Conservation (phyloP, 2,113 vertebrate genomes). For the Nesoenas mayeri region DNA sequence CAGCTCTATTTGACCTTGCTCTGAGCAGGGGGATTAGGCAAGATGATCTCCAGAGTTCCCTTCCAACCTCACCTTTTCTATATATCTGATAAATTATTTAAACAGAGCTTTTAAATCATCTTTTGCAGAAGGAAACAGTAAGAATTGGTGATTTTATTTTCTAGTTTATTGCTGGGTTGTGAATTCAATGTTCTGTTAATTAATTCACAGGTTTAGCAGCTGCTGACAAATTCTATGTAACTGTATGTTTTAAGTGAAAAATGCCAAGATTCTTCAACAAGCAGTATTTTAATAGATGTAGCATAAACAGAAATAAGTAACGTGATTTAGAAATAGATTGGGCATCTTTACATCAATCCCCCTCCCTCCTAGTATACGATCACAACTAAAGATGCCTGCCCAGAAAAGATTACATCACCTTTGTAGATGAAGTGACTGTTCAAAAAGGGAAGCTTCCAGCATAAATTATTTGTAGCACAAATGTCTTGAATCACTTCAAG, state of each 20-base stretch:
- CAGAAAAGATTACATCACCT: not conserved
- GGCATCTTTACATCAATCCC: not conserved
- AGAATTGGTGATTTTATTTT: not conserved
- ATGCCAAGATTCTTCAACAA: not conserved
- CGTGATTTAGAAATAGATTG: not conserved
- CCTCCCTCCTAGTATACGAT: not conserved
- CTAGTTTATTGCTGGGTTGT: not conserved
- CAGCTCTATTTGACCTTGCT: not conserved
- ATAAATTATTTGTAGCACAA: conserved; percentile 8
- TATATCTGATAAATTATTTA: not conserved
- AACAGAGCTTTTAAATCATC: not conserved
- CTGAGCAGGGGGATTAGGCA: not conserved
- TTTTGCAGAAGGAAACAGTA: not conserved
- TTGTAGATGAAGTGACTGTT: not conserved
- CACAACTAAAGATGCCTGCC: not conserved
- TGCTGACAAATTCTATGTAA: not conserved
- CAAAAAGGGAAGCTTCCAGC: conserved; percentile 6
- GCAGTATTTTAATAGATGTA: not conserved
- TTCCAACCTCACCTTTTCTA: not conserved
- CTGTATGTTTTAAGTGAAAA: not conserved
- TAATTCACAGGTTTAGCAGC: not conserved
- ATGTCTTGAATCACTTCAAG: conserved; percentile 15
- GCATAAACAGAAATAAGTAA: conserved; percentile 12
- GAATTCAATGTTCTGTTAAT: not conserved
- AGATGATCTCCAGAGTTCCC: not conserved